Base-by-base conservation (phyloP, 2,888 invertebrate genomes). In the Morpho achilles region DNA sequence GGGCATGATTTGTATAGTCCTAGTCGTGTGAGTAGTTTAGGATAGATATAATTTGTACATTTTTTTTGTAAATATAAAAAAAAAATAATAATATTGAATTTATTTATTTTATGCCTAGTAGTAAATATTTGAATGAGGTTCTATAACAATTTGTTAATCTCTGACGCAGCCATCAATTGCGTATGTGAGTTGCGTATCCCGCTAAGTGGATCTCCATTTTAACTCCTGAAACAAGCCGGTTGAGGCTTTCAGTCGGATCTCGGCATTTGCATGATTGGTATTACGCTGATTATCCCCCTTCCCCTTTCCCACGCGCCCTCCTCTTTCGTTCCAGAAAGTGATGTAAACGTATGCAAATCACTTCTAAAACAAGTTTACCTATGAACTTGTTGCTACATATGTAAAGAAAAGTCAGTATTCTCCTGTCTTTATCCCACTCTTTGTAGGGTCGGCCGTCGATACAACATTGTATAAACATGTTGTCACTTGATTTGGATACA, bases 161-260 rank as follows among this genome's bases (percentile, higher is more conserved):
- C 62, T 84, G 82, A 22, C 59, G 42, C 56, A 63, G 69, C 73
- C 84, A 83, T 84, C 84, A 82, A 85, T 88, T 87, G 86, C 86
- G 87, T 88, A 88, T 88, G 88, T 87, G 86, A 83, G 88, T 69
- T 81, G 87, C 88, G 89, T 88, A 82, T 75, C 79, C 77, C 80
- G 79, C 84, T 89, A 89, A 90, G 87, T 90, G 89, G 88, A 88
- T 90, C 88, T 88, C 84, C 88, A 89, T 90, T 90, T 90, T 90
- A 90, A 89, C 89, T 90, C 88, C 88, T 89, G 89, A 88, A 90
- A 89, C 89, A 87, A 88, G 86, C 86, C 84, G 82, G 86, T 85
- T 84, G 86, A 84, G 82, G 89, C 88, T 89, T 88, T 90, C 89
- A 90, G 87, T 84, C 77, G 88, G 84, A 87, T 87, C 88, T 88